Base-by-base conservation (phyloP, 2,888 invertebrate genomes). In the Calameuta filiformis region DNA sequence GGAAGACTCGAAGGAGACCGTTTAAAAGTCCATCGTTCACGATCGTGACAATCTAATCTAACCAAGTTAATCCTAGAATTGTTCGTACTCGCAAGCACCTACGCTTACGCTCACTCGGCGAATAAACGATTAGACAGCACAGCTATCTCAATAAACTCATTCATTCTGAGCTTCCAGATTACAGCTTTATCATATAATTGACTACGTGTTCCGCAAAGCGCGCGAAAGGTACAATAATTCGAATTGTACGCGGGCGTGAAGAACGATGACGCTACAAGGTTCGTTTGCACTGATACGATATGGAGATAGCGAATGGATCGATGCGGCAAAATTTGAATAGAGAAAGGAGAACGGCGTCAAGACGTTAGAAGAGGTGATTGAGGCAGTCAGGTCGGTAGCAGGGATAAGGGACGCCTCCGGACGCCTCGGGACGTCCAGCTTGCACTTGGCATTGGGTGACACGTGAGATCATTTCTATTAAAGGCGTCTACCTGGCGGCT, bases 391-490 rank as follows among this genome's bases (percentile, higher is more conserved):
- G 23, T 56, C 56, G 56, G 9, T 6, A 23, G 23, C 56, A 56
- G 56, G 56, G 56, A 40, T 15, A 56, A 56, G 56, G 56, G 56
- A 56, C 56, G 56, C 56, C 56, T 56, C 56, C 9, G 23, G 9
- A 56, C 80, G 77, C 56, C 56, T 56, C 23, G 23, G 23, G 9
- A 56, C 80, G 77, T 69, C 75, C 80, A 79, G 79, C 83, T 85
- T 87, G 85, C 82, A 86, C 56, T 56, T 56, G 56, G 56, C 56
- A 88, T 87, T 86, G 79, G 82, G 77, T 73, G 69, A 77, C 79
- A 82, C 75, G 82, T 89, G 87, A 89, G 84, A 86, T 89, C 87
- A 89, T 76, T 84, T 73, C 82, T 85, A 84, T 85, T 85, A 85
- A 79, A 80, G 81, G 80, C 56, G 56, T 56, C 56, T 56, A 56